These are phyloP conservation scores for Poecilus cupreus DNA, from an alignment of 2,888 invertebrate genomes.

Conservation along the genomic window DNA sequence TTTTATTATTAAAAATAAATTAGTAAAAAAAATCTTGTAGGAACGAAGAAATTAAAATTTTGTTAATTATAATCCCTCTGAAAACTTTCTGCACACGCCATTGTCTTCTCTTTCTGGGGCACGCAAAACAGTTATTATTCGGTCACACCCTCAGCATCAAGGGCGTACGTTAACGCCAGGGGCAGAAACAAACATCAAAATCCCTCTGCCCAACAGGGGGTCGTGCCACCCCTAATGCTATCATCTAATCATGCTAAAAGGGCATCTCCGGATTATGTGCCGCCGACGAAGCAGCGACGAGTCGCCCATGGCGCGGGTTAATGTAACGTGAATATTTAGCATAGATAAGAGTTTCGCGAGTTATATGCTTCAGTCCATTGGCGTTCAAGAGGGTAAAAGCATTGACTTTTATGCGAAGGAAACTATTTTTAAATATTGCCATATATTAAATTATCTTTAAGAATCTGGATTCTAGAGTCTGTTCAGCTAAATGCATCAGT, in stretches of 20 bases:
- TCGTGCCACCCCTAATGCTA: conserved; percentile 12
- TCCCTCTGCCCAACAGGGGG: not conserved
- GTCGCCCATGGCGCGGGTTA: conserved; percentile 24
- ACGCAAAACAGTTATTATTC: conserved; percentile 69
- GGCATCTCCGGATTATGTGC: conserved; percentile 22
- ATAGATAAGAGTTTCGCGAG: conserved; percentile 5
- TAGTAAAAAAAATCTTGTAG: too few relatives aligned
- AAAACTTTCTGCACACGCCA: conserved; percentile 18
- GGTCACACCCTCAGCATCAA: conserved; percentile 22
- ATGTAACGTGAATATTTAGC: conserved; percentile 43
- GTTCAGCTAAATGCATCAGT: too few relatives aligned
- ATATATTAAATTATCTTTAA: too few relatives aligned
- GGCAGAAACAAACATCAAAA: not conserved
- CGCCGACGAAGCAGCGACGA: not conserved
- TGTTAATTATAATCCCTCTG: not conserved
- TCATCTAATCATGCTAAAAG: conserved; percentile 37
- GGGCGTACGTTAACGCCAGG: not conserved
- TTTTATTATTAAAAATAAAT: too few relatives aligned
- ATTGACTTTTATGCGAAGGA: not conserved
- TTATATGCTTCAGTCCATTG: conserved; percentile 6
- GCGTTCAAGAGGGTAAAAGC: not conserved
- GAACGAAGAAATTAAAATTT: too few relatives aligned
- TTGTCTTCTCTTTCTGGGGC: conserved; percentile 64
- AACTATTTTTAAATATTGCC: not conserved
- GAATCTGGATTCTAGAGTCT: too few relatives aligned